phyloP scores from a whole-genome alignment of 53 echinoderm and acorn worm genomes.

The Paelopatides confundens region DNA sequence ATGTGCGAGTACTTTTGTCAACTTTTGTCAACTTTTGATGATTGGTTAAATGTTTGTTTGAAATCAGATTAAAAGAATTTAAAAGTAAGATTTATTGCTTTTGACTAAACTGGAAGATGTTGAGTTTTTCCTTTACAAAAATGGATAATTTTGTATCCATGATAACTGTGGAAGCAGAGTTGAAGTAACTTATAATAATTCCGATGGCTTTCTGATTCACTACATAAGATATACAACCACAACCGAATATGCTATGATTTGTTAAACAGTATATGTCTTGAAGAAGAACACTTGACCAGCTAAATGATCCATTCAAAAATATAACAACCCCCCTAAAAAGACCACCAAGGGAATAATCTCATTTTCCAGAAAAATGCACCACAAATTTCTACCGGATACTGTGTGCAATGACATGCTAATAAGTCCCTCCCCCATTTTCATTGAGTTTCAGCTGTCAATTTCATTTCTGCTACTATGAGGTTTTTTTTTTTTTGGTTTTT shows the following conservation, averaged over 20 bases:
- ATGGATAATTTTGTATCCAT: background rate
- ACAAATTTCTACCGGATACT: background rate
- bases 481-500: background rate
- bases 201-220: background rate
- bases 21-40: background rate
- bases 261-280: background rate
- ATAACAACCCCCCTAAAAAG: slow-evolving; percentile 14
- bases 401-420: background rate
- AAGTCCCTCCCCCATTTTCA: background rate
- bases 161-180: background rate
- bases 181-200: background rate
- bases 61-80: background rate
- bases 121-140: background rate
- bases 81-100: background rate
- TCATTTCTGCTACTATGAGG: background rate
- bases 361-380: slow-evolving; percentile 1
- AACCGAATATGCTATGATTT: background rate
- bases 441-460: slow-evolving; percentile 10
- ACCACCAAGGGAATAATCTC: slow-evolving; percentile 27
- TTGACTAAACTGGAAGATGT: background rate
- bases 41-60: slow-evolving; percentile 19
- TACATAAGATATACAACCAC: background rate
- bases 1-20: background rate
- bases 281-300: background rate
- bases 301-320: slow-evolving; percentile 15